A percentile compares a stretch with the other conserved stretches of the same genome.
Conservation (phyloP, 2,888 invertebrate species). For the Andrena praecox region DNA sequence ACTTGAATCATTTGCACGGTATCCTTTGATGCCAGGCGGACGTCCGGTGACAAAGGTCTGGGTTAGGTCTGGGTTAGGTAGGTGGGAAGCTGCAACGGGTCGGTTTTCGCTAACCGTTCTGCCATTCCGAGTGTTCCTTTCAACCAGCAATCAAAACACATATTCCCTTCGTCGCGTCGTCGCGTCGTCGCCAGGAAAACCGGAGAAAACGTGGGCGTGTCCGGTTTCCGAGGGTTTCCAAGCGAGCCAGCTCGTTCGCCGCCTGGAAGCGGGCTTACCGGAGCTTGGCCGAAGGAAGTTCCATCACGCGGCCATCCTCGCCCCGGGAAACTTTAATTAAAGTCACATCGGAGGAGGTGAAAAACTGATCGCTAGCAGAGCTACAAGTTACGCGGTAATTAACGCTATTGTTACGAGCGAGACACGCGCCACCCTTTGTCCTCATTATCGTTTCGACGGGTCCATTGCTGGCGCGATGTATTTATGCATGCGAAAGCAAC, state of each 20-base stretch:
- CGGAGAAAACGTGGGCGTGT: not conserved
- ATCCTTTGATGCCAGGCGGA: constrained; percentile 50
- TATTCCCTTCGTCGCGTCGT: not conserved
- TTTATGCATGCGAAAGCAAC: constrained; percentile 5
- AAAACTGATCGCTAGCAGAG: not conserved
- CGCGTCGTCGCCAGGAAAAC: not conserved
- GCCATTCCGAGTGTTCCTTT: too few species aligned
- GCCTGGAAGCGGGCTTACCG: too few species aligned
- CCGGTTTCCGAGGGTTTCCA: not conserved
- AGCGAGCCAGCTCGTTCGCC: too few species aligned
- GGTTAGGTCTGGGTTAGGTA: too few species aligned
- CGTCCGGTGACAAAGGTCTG: constrained; percentile 42
- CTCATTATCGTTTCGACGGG: constrained; percentile 13
- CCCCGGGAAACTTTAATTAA: not conserved
- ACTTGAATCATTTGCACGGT: constrained; percentile 52
- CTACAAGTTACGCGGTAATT: not conserved
- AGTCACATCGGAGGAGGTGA: not conserved
- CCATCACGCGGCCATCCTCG: not conserved
- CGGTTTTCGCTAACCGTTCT: not conserved
- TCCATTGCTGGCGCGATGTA: not conserved
- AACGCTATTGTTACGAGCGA: constrained; percentile 2
- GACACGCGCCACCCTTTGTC: not conserved
- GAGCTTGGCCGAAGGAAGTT: not conserved
- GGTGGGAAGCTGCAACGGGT: not conserved
- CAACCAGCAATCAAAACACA: not conserved